A percentile compares a stretch with the other conserved stretches of the same genome.
phyloP scores from a whole-genome alignment of 2,888 invertebrate species.

The Pseudanteris insignis region DNA sequence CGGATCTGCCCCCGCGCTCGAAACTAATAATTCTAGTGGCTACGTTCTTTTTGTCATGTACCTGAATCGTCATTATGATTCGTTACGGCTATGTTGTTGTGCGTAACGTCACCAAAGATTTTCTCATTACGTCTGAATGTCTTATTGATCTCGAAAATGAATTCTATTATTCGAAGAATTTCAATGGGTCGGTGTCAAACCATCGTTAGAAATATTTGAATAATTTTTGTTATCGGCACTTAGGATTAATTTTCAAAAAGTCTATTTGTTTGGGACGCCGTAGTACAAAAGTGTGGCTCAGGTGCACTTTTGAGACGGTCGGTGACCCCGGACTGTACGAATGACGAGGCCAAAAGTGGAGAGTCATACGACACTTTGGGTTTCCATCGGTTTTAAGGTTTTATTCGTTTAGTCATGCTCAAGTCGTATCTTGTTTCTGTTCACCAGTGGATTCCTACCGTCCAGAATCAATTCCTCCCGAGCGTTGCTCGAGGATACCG shows the following conservation, averaged over 20 bases:
- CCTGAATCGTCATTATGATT: no score
- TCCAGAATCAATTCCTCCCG: conserved; percentile 30
- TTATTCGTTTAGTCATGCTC: conserved; percentile 40
- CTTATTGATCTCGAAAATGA: no score
- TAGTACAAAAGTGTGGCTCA: conserved; percentile 34
- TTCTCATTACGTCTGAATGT: no score
- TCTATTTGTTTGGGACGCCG: conserved; percentile 9
- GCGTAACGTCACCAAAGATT: no score
- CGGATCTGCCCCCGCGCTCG: no score
- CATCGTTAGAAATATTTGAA: not conserved
- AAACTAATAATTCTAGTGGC: no score
- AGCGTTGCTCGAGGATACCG: conserved; percentile 20
- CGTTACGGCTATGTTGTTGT: no score
- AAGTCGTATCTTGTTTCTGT: conserved; percentile 37
- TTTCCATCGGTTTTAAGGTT: conserved; percentile 39
- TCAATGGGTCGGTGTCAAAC: no score
- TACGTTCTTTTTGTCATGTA: no score
- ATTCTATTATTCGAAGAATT: no score
- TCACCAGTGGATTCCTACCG: conserved; percentile 22
- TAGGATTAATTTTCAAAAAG: conserved; percentile 3
- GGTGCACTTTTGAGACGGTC: conserved; percentile 38
- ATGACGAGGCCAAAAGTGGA: conserved; percentile 33
- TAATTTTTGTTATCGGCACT: conserved; percentile 5
- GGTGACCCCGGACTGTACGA: conserved; percentile 26
- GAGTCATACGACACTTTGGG: conserved; percentile 40